A percentile compares a stretch with the other conserved stretches of the same genome.
Evolutionary conservation across 2,888 invertebrate species (phyloP).

Genomic region (Cataglyphis albicans): DNA sequence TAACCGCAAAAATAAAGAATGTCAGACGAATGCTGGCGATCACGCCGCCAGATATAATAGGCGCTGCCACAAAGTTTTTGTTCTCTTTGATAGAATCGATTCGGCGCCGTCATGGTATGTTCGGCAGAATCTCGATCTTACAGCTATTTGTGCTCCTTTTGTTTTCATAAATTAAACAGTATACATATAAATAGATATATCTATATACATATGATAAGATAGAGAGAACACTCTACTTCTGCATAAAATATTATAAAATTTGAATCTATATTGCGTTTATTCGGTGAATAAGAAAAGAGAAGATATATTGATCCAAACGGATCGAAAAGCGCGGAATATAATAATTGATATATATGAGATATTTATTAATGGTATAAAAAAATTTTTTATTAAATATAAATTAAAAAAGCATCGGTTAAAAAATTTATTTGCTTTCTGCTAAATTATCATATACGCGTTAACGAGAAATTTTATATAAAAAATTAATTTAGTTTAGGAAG

Average conservation of each 20-base stretch:
- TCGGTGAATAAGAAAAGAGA: background rate
- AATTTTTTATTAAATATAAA: background rate
- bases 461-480: background rate
- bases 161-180: constrained; percentile 22
- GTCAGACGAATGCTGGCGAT: constrained; percentile 43
- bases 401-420: background rate
- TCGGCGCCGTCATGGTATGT: constrained; percentile 41
- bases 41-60: constrained; percentile 49
- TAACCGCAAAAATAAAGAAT: constrained; percentile 54
- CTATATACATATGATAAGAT: background rate
- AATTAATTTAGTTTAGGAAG: background rate
- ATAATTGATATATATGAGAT: background rate
- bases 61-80: constrained; percentile 46
- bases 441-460: background rate
- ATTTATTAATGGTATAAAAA: background rate
- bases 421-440: background rate
- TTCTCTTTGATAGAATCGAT: constrained; percentile 46
- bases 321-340: background rate
- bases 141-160: constrained; percentile 22
- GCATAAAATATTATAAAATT: background rate
- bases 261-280: background rate
- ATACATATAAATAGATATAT: background rate
- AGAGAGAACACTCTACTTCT: background rate
- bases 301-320: background rate
- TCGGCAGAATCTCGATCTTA: constrained; percentile 20